Base-by-base conservation (phyloP, 2,797 vertebrate genomes). In the Mergus octosetaceus region DNA sequence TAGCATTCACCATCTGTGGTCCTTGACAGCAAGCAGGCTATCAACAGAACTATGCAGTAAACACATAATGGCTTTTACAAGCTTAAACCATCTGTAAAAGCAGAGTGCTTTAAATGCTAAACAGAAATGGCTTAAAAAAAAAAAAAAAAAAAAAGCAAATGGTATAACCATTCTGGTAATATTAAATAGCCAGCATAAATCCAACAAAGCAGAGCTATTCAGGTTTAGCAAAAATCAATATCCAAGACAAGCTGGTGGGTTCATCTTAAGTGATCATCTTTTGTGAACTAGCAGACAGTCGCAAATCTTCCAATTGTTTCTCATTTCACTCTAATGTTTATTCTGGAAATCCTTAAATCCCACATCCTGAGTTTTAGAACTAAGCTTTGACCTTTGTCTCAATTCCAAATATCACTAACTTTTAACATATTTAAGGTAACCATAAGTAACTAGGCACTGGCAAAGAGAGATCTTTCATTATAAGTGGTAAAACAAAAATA, bases 61-160 rank as follows among this genome's bases (percentile, higher is more conserved):
- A 95, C 96, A 89, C 79, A 91, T 66, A 85, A 93, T 71, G 90
- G 76, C 78, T 95, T 96, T 92, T 92, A 76, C 76, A 91, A 73
- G 43, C 51, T 95, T 95, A 82, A 92, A 82, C 70, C 85, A 65
- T 93, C 90, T 97, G 89, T 84, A 93, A 88, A 85, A 93, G 53
- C 53, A 81, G 39, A 79, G 77, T 91, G 58, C 14, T 92, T 91
- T 68, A 94, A 75, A 92, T 22, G 24, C 36, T 90, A 71, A 90
- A 89, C 70, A 51, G 66, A 92, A 95, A 94, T 43, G 21, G 38
- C 32, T 64, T 1, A 36, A 75, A 47, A 87, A 80, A 34, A 32
- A 41, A 47, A 41, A 43, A 43, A 43, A 18, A 43, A 43, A 43
- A 43, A 80, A 94, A 90, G 11, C 65, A 73, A 80, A 41, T 30